These are phyloP conservation scores for Syngnathus typhle DNA, from an alignment of 2,113 vertebrate genomes.

Conservation along the genomic window DNA sequence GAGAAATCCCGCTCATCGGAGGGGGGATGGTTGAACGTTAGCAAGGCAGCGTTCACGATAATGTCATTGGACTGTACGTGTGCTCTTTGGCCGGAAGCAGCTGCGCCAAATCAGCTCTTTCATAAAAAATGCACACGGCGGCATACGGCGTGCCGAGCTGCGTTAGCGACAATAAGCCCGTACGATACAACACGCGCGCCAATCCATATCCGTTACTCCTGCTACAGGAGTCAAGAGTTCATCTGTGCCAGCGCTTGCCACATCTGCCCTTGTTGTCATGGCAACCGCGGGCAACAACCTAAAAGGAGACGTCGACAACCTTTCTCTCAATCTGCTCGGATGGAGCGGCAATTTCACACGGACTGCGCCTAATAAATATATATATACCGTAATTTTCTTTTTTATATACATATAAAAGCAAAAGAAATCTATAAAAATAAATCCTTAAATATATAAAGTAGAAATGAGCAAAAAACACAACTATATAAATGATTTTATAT, in stretches of 20 bases:
- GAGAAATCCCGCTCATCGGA: too few relatives aligned
- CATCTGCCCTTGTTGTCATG: slow-evolving; percentile 65
- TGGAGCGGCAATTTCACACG: too few relatives aligned
- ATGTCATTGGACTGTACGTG: background rate
- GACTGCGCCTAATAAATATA: too few relatives aligned
- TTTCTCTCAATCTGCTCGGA: too few relatives aligned
- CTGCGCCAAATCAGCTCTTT: slow-evolving; percentile 18
- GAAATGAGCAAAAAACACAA: too few relatives aligned
- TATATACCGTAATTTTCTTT: background rate
- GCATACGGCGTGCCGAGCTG: slow-evolving; percentile 53
- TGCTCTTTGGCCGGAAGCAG: background rate
- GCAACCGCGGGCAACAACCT: slow-evolving; percentile 15
- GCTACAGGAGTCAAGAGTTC: slow-evolving; percentile 60
- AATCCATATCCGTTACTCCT: slow-evolving; percentile 63
- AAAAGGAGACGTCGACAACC: background rate
- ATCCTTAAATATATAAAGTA: too few relatives aligned
- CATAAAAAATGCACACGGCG: slow-evolving; percentile 54
- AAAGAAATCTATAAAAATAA: too few relatives aligned
- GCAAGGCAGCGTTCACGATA: background rate
- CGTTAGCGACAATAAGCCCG: slow-evolving; percentile 22
- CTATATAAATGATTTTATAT: too few relatives aligned
- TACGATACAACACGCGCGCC: slow-evolving; percentile 26
- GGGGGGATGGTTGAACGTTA: background rate
- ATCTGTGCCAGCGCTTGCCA: slow-evolving; percentile 36
- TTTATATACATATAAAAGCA: background rate